Evolutionary conservation across 2,888 invertebrate genomes (phyloP).

Genomic region (Tribolium freemani): DNA sequence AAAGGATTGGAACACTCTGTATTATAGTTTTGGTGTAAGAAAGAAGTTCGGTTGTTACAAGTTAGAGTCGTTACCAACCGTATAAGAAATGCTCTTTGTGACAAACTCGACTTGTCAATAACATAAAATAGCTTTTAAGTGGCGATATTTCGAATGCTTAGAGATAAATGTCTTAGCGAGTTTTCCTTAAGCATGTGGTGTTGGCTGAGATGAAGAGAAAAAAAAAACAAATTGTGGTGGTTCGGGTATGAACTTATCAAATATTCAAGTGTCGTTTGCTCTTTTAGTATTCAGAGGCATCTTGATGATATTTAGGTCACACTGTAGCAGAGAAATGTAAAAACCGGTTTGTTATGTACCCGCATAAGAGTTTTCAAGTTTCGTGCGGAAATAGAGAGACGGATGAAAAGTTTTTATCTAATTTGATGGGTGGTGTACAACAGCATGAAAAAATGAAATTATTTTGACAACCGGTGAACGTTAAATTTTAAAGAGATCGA

Average conservation of each 20-base stretch:
- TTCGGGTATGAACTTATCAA: not conserved
- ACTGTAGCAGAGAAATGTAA: slow-evolving; percentile 1
- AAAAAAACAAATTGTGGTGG: not conserved
- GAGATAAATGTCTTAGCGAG: not conserved
- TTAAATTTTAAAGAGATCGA: not conserved
- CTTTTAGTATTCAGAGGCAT: not conserved
- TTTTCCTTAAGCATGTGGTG: not conserved
- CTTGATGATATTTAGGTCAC: slow-evolving; percentile 13
- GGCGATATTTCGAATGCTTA: not conserved
- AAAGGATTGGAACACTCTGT: too few species aligned
- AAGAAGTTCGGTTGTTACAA: too few species aligned
- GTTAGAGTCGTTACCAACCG: too few species aligned
- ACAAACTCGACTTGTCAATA: not conserved
- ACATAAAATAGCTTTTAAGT: not conserved
- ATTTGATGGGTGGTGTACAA: not conserved
- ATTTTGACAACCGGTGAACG: not conserved
- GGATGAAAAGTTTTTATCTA: not conserved
- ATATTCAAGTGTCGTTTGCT: not conserved
- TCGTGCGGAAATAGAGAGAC: not conserved
- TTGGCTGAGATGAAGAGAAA: not conserved
- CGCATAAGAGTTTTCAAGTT: not conserved
- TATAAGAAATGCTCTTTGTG: not conserved
- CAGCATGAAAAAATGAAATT: not conserved
- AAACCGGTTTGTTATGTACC: slow-evolving; percentile 11
- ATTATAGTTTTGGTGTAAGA: too few species aligned